Evolutionary conservation across 2,888 invertebrate genomes (phyloP).

Genomic region (Helicoverpa assulta): DNA sequence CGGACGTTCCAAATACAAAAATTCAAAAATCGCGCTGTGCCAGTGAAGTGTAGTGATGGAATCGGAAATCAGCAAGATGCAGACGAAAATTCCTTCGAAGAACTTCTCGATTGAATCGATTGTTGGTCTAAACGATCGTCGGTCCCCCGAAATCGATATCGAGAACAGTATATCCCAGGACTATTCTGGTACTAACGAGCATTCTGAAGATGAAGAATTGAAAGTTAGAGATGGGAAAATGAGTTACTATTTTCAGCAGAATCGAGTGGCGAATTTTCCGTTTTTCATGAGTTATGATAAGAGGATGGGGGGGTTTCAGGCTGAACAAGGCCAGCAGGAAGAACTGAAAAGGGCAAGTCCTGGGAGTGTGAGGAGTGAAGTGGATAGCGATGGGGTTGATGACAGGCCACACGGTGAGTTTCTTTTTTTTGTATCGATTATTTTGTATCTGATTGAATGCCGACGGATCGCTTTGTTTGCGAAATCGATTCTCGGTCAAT

Average conservation of each 20-base stretch:
- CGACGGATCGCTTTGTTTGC: no score
- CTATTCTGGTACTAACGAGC: conserved; percentile 73
- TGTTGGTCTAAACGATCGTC: conserved; percentile 83
- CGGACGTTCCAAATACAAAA: conserved; percentile 74
- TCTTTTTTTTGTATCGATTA: not conserved
- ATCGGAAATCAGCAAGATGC: conserved; percentile 84
- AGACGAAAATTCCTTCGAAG: conserved; percentile 88
- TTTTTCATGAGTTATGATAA: conserved; percentile 88
- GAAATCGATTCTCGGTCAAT: no score
- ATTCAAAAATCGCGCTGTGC: conserved; percentile 60
- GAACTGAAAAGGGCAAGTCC: conserved; percentile 85
- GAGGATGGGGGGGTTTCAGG: conserved; percentile 74
- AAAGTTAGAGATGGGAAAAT: conserved; percentile 83
- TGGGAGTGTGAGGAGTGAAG: conserved; percentile 84
- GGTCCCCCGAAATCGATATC: conserved; percentile 87
- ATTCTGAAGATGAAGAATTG: conserved; percentile 83
- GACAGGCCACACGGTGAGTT: conserved; percentile 84
- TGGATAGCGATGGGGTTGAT: conserved; percentile 86
- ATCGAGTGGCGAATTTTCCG: conserved; percentile 85
- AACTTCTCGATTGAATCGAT: conserved; percentile 92
- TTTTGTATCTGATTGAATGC: no score
- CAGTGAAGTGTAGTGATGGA: conserved; percentile 78
- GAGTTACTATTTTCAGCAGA: conserved; percentile 86
- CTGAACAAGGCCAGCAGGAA: conserved; percentile 75
- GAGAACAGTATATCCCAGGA: conserved; percentile 84